These are phyloP conservation scores for Manis javanica DNA, from an alignment of 2,797 vertebrate species.

Conservation along the genomic window DNA sequence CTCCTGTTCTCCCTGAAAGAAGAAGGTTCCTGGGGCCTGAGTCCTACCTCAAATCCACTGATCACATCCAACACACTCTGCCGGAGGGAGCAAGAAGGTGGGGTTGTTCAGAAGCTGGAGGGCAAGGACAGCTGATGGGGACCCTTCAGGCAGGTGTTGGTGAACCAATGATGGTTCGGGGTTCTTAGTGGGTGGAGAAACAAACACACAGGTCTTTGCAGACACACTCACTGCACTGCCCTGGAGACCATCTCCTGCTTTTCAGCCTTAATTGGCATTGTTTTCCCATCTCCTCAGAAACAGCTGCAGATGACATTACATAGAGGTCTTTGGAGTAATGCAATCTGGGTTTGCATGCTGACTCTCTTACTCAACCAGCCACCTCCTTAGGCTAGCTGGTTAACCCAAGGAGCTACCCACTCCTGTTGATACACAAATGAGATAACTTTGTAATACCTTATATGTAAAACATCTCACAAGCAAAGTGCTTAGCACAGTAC, in stretches of 20 bases:
- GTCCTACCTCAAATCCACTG: not conserved
- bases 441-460: not conserved
- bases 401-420: not conserved
- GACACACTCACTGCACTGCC: not conserved
- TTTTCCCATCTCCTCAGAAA: slow-evolving; percentile 4
- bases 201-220: not conserved
- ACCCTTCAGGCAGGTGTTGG: rapidly evolving
- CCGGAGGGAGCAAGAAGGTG: rapidly evolving
- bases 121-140: not conserved
- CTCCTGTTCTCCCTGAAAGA: not conserved
- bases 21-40: not conserved
- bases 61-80: not conserved
- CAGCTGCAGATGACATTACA: not conserved
- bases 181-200: not conserved
- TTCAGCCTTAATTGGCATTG: slow-evolving; percentile 4
- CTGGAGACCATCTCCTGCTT: not conserved
- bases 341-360: not conserved
- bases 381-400: not conserved
- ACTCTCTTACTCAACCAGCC: not conserved
- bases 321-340: not conserved
- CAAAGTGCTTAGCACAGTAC: not conserved
- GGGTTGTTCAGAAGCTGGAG: not conserved
- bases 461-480: not conserved
- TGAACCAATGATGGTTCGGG: not conserved
- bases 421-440: not conserved